Evolutionary conservation across 2,888 invertebrate species (phyloP), one percentile per base, ranked within the genome.

Genomic region (Nebria brevicollis): DNA sequence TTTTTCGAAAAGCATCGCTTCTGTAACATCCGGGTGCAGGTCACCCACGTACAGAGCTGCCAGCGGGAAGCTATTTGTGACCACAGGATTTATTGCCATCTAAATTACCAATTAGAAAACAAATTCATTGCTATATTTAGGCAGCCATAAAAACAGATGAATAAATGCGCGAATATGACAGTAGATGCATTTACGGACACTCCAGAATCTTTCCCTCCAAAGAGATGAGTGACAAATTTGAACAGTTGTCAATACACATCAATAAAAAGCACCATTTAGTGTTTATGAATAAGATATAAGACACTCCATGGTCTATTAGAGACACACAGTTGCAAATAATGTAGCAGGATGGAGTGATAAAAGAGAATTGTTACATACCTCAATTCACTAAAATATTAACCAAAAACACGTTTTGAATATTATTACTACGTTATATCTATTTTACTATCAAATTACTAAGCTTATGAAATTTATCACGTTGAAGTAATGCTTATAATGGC

Each of bases 31-130:
- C 82, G 95, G 95, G 90, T 99, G 98, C 86, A 99, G 92, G 91
- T 99, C 99, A 86, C 99, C 99, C 88, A 99, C 99, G 91, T 99
- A 99, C 86, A 99, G 92, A 83, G 98, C 98, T 87, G 98, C 98
- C 96, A 98, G 96, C 85, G 94, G 95, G 87, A 95, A 95, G 90
- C 94, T 95, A 84, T 94, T 94, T 88, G 94, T 94, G 88, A 94
- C 94, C 13, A 77, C 42, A 4, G 81, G 77, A n/a, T 77, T 81
- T n/a, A 77, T 70, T 4, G 81, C 75, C 81, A 81, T 54, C 54
- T 54, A 54, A 54, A 54, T 54, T 7, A 54, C 8, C 2, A 54
- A 54, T 54, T 54, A 8, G 4, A 54, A 8, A 54, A 11, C 7
- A 3, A 54, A 8, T 7, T 54, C 13, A 54, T 13, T 54, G 4